phyloP scores from a whole-genome alignment of 2,888 invertebrate genomes.

The Palloptera scutellata region DNA sequence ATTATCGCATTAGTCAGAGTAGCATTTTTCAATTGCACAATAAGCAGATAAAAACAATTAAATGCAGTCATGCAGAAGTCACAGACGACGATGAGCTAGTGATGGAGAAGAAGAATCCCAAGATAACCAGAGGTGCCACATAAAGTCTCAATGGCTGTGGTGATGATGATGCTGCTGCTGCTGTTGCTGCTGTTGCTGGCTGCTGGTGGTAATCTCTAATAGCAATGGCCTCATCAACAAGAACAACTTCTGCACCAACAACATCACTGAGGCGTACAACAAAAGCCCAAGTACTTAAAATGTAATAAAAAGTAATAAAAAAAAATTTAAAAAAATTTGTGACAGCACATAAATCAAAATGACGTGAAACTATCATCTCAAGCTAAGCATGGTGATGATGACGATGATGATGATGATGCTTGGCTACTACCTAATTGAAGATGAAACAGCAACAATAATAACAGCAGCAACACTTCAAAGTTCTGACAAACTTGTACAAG shows the following conservation, averaged over 20 bases:
- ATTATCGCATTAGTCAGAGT: constrained; percentile 43
- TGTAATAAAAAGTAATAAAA: constrained; percentile 38
- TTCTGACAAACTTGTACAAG: neutral
- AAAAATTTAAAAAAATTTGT: constrained; percentile 38
- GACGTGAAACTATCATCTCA: constrained; percentile 44
- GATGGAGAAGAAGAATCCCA: neutral
- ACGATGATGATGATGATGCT: neutral
- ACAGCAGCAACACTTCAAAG: constrained; percentile 7
- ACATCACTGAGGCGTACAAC: constrained; percentile 30
- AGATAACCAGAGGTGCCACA: neutral
- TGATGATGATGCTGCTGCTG: neutral
- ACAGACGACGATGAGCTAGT: neutral
- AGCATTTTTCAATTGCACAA: constrained; percentile 28
- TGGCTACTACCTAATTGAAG: neutral
- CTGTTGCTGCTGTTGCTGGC: neutral
- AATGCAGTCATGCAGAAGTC: constrained; percentile 21
- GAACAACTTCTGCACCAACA: constrained; percentile 18
- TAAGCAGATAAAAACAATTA: constrained; percentile 35
- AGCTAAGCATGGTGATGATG: neutral
- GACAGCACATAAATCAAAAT: constrained; percentile 53
- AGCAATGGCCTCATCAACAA: neutral
- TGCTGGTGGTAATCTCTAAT: neutral
- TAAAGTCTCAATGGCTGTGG: neutral
- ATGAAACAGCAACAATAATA: neutral
- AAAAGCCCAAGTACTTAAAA: constrained; percentile 36